phyloP scores from a whole-genome alignment of 2,888 invertebrate species.

The Acanthacorydalis orientalis region DNA sequence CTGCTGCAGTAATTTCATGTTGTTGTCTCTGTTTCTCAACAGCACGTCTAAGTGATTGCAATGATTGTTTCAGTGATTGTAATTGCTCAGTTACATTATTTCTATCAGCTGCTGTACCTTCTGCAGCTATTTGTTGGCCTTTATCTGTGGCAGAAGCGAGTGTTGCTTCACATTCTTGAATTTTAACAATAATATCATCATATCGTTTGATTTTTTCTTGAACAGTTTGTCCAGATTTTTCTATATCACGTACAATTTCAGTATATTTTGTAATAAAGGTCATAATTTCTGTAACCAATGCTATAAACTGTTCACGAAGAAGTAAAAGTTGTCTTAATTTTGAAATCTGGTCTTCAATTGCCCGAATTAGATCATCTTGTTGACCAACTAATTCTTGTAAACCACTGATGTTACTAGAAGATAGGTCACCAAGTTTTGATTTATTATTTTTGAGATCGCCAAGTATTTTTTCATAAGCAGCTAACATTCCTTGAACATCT shows the following conservation, averaged over 20 bases:
- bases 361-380: conserved; percentile 71
- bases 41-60: conserved; percentile 57
- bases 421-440: conserved; percentile 57
- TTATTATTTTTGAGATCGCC: conserved; percentile 64
- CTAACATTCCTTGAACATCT: conserved; percentile 71
- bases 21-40: conserved; percentile 78
- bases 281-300: conserved; percentile 71
- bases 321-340: conserved; percentile 61
- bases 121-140: conserved; percentile 81
- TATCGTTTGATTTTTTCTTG: conserved; percentile 79
- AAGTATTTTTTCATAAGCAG: conserved; percentile 61
- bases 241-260: conserved; percentile 69
- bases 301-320: conserved; percentile 76
- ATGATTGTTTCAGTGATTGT: conserved; percentile 70
- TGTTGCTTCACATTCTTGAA: conserved; percentile 80
- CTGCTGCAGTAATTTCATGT: conserved; percentile 74
- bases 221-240: conserved; percentile 62
- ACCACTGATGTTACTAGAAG: conserved; percentile 60
- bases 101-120: conserved; percentile 73
- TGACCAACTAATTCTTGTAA: conserved; percentile 61
- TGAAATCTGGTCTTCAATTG: conserved; percentile 73
- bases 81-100: conserved; percentile 77
- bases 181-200: conserved; percentile 68
- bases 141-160: conserved; percentile 79
- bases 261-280: conserved; percentile 77